Percentiles rank a stretch among this genome's conserved stretches.
phyloP scores from a whole-genome alignment of 1,140 invertebrate genomes.

The Arctopsyche grandis region DNA sequence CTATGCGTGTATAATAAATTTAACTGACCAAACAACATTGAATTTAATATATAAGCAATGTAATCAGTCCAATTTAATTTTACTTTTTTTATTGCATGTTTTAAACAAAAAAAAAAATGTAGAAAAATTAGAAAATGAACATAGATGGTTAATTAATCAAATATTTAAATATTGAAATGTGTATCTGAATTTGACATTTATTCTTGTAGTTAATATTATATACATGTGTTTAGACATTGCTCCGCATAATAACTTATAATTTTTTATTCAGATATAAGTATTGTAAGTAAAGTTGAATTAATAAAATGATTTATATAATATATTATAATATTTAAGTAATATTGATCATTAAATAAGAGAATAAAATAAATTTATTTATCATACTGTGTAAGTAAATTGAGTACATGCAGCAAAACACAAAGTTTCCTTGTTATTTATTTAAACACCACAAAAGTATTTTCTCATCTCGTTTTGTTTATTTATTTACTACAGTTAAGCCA shows the following conservation, averaged over 20 bases:
- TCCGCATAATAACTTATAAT: slow-evolving; percentile 31
- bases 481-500: too few relatives aligned
- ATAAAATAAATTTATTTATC: slow-evolving; percentile 54
- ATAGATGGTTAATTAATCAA: slow-evolving; percentile 30
- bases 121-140: slow-evolving; percentile 20
- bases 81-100: slow-evolving; percentile 13
- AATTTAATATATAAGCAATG: slow-evolving; percentile 31
- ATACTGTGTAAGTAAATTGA: slow-evolving; percentile 53
- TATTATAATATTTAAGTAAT: slow-evolving; percentile 47
- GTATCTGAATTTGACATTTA: slow-evolving; percentile 26
- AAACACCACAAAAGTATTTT: slow-evolving; percentile 5
- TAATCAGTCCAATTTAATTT: slow-evolving; percentile 17
- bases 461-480: too few relatives aligned
- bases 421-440: slow-evolving; percentile 52
- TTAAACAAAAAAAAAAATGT: slow-evolving; percentile 12
- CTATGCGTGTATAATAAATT: slow-evolving; percentile 19
- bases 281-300: slow-evolving; percentile 38
- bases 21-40: slow-evolving; percentile 24
- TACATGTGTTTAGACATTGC: slow-evolving; percentile 13
- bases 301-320: slow-evolving; percentile 42
- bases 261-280: slow-evolving; percentile 37
- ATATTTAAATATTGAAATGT: slow-evolving; percentile 32
- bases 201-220: slow-evolving; percentile 34
- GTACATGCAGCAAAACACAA: slow-evolving; percentile 50
- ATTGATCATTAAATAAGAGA: slow-evolving; percentile 50